phyloP scores from a whole-genome alignment of 2,888 invertebrate genomes.

The Nephrotoma guestfalica region DNA sequence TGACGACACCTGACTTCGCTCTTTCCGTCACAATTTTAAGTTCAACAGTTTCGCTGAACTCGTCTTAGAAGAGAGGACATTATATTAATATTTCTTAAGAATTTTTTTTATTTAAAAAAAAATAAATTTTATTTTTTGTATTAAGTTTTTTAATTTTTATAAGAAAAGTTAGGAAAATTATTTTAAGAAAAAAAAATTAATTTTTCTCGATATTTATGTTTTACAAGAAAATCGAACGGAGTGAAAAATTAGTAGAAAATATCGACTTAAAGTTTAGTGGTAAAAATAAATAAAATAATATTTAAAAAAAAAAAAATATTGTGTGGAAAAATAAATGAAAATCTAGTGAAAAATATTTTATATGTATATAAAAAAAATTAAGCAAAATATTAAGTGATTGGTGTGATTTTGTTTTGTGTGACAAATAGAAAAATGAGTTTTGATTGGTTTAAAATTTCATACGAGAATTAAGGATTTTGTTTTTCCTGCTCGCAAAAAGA shows the following conservation, averaged over 20 bases:
- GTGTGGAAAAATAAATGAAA: not conserved
- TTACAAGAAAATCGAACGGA: not conserved
- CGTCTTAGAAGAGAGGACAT: constrained; percentile 5
- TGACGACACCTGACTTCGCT: constrained; percentile 6
- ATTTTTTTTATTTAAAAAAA: not conserved
- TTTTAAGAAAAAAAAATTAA: not conserved
- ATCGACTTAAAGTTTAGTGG: not conserved
- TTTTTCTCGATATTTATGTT: not conserved
- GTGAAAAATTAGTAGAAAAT: not conserved
- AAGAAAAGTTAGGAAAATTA: not conserved
- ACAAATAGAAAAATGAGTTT: not conserved
- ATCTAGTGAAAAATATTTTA: not conserved
- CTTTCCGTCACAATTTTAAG: constrained; percentile 5
- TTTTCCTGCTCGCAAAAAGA: not conserved
- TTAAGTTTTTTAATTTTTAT: not conserved
- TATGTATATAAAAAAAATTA: not conserved
- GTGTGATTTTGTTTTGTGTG: not conserved
- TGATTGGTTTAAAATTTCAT: not conserved
- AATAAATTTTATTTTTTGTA: not conserved
- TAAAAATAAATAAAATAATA: not conserved
- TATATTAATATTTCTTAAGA: not conserved
- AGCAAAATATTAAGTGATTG: not conserved
- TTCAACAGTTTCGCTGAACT: constrained; percentile 5
- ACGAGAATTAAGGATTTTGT: not conserved
- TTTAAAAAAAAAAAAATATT: not conserved